Evolutionary conservation across 2,797 vertebrate species (phyloP).

Genomic region (Anabas testudineus): DNA sequence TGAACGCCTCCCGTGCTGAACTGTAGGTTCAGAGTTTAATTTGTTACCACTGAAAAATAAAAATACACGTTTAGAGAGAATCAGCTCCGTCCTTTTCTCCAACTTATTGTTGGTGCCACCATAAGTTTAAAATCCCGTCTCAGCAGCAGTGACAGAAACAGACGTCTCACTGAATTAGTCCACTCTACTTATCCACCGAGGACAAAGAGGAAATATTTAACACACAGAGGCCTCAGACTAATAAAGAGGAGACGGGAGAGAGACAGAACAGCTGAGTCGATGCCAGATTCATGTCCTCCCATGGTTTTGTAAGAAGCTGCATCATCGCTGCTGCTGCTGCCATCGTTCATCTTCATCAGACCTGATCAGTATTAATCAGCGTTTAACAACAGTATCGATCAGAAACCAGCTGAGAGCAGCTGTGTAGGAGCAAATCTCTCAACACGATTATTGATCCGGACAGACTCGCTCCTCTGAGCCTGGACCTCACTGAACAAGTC

Average conservation of each 20-base stretch:
- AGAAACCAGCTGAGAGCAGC: slow-evolving; percentile 13
- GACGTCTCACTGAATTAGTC: too few species aligned
- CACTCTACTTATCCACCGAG: slow-evolving; percentile 37
- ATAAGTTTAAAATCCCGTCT: slow-evolving; percentile 24
- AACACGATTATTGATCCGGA: slow-evolving; percentile 48
- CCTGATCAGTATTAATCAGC: slow-evolving; percentile 36
- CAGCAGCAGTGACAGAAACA: neutral
- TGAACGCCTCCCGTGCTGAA: too few species aligned
- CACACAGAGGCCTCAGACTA: slow-evolving; percentile 21
- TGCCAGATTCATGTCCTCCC: slow-evolving; percentile 9
- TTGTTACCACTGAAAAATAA: too few species aligned
- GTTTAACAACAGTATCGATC: slow-evolving; percentile 42
- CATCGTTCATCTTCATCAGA: slow-evolving; percentile 41
- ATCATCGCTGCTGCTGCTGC: slow-evolving; percentile 16
- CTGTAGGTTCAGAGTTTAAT: too few species aligned
- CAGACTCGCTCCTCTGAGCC: neutral
- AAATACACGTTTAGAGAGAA: too few species aligned
- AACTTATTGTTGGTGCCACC: too few species aligned
- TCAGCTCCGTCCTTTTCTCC: too few species aligned
- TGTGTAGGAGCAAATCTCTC: slow-evolving; percentile 37
- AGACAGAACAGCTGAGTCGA: neutral
- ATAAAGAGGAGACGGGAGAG: slow-evolving; percentile 30
- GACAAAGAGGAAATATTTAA: slow-evolving; percentile 29
- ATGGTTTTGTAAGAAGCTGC: neutral
- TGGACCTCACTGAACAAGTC: slow-evolving; percentile 19